Conservation (phyloP, 2,797 vertebrate genomes). For the Xenops minutus region DNA sequence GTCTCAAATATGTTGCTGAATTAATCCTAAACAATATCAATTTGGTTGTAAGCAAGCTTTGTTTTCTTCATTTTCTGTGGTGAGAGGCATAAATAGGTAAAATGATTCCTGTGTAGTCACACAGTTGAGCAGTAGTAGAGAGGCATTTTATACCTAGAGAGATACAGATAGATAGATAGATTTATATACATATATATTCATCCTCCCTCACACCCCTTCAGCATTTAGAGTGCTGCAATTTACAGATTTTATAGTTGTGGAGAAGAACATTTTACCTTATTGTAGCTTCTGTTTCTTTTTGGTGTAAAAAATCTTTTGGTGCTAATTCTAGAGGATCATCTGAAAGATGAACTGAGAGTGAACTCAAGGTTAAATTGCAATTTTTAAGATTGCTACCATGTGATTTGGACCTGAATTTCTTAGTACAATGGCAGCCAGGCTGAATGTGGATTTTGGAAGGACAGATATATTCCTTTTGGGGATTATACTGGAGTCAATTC, state of each 20-base stretch:
- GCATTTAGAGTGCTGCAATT: neutral
- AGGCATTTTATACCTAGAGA: neutral
- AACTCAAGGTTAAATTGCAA: conserved; percentile 17
- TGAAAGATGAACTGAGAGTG: neutral
- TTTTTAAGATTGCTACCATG: neutral
- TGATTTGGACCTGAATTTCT: conserved; percentile 35
- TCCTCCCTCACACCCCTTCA: neutral
- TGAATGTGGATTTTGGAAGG: conserved; percentile 57
- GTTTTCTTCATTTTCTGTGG: neutral
- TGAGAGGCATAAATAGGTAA: neutral
- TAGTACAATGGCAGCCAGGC: neutral
- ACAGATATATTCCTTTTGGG: conserved; percentile 29
- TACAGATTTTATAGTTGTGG: neutral
- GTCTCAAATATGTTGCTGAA: neutral
- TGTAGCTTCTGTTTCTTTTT: neutral
- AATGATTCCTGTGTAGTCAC: neutral
- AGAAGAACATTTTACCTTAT: neutral
- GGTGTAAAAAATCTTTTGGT: neutral
- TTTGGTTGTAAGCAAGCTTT: neutral
- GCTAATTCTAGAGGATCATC: neutral
- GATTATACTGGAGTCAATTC: conserved; percentile 45
- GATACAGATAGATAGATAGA: neutral
- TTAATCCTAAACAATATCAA: neutral
- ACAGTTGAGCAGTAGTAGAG: neutral
- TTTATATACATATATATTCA: neutral